These are phyloP conservation scores for Atta texana DNA, from an alignment of 1,140 invertebrate genomes.

Conservation along the genomic window DNA sequence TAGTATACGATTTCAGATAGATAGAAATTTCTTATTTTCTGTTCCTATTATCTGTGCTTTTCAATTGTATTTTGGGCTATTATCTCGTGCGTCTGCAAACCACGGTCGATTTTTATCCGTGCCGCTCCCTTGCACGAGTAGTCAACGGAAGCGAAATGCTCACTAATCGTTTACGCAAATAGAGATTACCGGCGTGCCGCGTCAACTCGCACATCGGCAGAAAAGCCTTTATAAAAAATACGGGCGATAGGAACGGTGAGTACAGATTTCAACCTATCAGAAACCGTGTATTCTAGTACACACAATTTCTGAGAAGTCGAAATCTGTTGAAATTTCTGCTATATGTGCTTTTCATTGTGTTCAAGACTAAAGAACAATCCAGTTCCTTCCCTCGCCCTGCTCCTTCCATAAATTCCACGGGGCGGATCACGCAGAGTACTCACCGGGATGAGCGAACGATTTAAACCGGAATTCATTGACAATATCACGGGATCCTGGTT, in stretches of 20 bases:
- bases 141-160: neutral
- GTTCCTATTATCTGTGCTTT: no score
- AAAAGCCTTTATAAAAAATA: no score
- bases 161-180: neutral
- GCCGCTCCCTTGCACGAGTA: neutral
- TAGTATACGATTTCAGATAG: no score
- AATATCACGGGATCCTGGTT: neutral
- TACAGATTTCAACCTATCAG: no score
- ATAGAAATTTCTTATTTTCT: no score
- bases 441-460: slow-evolving; percentile 4
- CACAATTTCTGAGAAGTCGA: no score
- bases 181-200: neutral
- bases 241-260: no score
- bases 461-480: slow-evolving; percentile 11
- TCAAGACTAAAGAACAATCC: neutral
- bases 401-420: neutral
- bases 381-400: no score
- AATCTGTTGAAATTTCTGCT: no score
- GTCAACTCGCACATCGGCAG: neutral
- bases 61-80: neutral
- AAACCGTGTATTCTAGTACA: no score
- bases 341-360: no score
- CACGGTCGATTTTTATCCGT: neutral
- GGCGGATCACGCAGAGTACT: neutral
- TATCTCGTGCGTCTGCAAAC: neutral